Base-by-base conservation (phyloP, 1,140 invertebrate genomes). In the Heterodera schachtii region DNA sequence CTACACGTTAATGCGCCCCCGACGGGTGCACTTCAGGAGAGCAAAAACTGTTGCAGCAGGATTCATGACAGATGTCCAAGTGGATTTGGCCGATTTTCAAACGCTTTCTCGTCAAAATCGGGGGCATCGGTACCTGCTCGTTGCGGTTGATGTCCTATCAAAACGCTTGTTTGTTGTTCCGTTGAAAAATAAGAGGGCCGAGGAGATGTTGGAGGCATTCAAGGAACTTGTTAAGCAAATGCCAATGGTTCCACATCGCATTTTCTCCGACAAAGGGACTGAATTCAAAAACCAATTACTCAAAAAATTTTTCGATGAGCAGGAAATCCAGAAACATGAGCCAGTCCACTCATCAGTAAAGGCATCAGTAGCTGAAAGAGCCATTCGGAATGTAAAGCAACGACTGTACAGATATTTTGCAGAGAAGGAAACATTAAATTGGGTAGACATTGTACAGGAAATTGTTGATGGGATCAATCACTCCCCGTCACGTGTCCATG, bases 21-120 rank as follows among this genome's bases (percentile, higher is more conserved):
- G 49, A 11, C 6, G 49, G 49, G 49, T 52, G 11, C 49, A 52
- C 31, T 85, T 80, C 57, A 49, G 31, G 21, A 9, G 82, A 43
- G 21, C 57, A 9, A 67, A 83, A 16, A 81, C 80, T 6, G 21
- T 85, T 6, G 66, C 82, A 19, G 9, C 82, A 21, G 82, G 82
- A 13, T 85, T 80, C n/a, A 21, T 81, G 73, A 84, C 83, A 64
- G 83, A 83, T 75, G 41, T 84, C 5, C 82, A 83, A 46, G 82
- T 75, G 21, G 82, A 83, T 71, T 47, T 83, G 16, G 82, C 83
- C 19, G 77, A 78, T 69, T 74, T 83, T 43, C 67, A 83, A 16
- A 13, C 47, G 19, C 13, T 83, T 9, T n/a, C 31, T 19, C 3
- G 41, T 5, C 43, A 81, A 4, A 83, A 83, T 71, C 43, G 80